A percentile compares a stretch with the other conserved stretches of the same genome.
Conservation (phyloP, 2,113 vertebrate genomes). For the Dascyllus trimaculatus region DNA sequence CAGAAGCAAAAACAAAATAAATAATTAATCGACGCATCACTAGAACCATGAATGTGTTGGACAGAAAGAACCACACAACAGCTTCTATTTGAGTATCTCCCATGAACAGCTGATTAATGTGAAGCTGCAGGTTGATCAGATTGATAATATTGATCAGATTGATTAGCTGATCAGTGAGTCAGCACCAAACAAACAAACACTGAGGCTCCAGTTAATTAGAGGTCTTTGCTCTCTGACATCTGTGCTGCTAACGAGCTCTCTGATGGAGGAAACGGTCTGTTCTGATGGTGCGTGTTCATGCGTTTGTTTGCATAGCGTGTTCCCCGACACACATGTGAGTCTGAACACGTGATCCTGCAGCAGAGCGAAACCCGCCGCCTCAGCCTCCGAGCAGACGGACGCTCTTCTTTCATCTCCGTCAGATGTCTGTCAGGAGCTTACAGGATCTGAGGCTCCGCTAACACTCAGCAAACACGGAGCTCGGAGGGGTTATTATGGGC, state of each 20-base stretch:
- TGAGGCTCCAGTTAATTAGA: conserved; percentile 31
- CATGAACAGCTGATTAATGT: no score
- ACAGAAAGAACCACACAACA: no score
- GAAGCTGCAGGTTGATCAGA: no score
- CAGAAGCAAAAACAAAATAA: no score
- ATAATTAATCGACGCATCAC: no score
- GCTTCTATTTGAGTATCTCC: no score
- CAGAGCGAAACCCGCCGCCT: conserved; percentile 23
- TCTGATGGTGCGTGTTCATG: background rate
- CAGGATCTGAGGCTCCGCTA: conserved; percentile 25
- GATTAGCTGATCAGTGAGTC: no score
- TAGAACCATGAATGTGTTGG: no score
- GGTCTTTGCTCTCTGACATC: conserved; percentile 25
- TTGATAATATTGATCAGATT: no score
- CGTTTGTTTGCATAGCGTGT: background rate
- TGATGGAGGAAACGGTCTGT: background rate
- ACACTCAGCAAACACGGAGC: conserved; percentile 51
- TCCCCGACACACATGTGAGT: background rate
- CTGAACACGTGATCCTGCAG: background rate
- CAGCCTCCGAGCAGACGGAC: conserved; percentile 49
- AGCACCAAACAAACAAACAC: background rate
- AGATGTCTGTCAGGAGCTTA: conserved; percentile 70
- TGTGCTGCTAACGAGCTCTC: conserved; percentile 20
- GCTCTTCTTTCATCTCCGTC: conserved; percentile 73
- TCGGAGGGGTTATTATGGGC: conserved; percentile 52